phyloP scores from a whole-genome alignment of 2,797 vertebrate species.

The Urosaurus nigricauda region DNA sequence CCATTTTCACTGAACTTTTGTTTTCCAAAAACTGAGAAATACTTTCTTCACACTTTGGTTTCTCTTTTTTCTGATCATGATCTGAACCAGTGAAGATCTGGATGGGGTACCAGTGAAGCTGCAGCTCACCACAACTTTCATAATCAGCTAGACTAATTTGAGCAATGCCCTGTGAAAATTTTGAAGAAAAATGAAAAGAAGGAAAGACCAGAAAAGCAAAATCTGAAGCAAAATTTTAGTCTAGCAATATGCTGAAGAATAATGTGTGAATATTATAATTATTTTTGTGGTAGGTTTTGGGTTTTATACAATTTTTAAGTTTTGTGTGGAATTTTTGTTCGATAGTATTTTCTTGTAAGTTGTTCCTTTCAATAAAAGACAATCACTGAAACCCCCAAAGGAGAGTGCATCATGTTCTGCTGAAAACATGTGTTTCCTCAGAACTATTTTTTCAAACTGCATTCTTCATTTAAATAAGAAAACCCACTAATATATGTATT shows the following conservation, averaged over 20 bases:
- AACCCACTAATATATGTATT: neutral
- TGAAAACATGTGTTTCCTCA: neutral
- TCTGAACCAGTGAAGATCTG: constrained; percentile 85
- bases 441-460: neutral
- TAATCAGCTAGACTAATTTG: constrained; percentile 88
- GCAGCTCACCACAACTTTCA: constrained; percentile 87
- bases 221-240: too few species aligned
- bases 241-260: too few species aligned
- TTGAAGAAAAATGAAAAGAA: neutral
- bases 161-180: constrained; percentile 86
- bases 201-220: neutral
- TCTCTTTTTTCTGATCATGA: constrained; percentile 75
- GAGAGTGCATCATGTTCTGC: neutral
- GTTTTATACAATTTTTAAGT: too few species aligned
- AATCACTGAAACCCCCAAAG: neutral
- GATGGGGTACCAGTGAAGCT: constrained; percentile 91
- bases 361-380: neutral
- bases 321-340: neutral
- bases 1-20: constrained; percentile 76
- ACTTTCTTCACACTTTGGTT: constrained; percentile 67
- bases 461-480: neutral
- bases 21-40: constrained; percentile 68
- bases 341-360: neutral
- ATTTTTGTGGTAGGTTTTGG: too few species aligned
- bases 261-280: too few species aligned